Evolutionary conservation across 2,797 vertebrate genomes (phyloP), one percentile per base, ranked within the genome.

Genomic region (Sebastiscus albofasciatus): DNA sequence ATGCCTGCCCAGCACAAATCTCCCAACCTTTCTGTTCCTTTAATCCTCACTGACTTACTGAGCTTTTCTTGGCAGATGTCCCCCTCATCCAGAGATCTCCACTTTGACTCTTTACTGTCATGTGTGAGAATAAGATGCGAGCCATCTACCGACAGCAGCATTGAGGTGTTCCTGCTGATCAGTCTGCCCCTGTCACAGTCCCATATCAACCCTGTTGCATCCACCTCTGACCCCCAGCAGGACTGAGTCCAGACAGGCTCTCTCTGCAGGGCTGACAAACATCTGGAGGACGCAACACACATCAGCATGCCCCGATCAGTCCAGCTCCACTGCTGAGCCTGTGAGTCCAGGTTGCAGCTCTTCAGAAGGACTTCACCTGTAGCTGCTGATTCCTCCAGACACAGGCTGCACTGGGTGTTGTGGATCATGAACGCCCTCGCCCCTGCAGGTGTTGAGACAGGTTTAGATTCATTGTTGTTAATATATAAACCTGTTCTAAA

Each of bases 271-370:
- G 88, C 84, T 0, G 93, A 95, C 82, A 96, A 81, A 86, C 95
- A 96, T 29, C 90, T 91, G 59, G 80, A 87, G 0, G 94, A 91
- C 2, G 56, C 89, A 0, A 88, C 66, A 55, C 92, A 92, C 75
- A 88, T 90, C 59, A 96, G 76, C 73, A 91, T 83, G 59, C 72
- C 64, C 18, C 13, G 52, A 8, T 83, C 56, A 8, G 60, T 80
- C 96, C 96, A 96, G 12, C 78, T 13, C 96, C 96, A 96, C 87
- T 95, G 93, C 84, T 96, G 95, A 26, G 83, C 81, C 5, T 76
- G 78, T 0, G 92, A 93, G 76, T 94, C 88, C 73, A 94, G 70
- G 81, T 79, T 80, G 70, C 96, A 96, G 42, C 7, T 72, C 26
- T 69, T 84, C 73, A 95, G 60, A 33, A 88, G 61, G 31, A 95